Evolutionary conservation across 1,140 invertebrate species (phyloP).

Genomic region (Bombus pyrosoma): DNA sequence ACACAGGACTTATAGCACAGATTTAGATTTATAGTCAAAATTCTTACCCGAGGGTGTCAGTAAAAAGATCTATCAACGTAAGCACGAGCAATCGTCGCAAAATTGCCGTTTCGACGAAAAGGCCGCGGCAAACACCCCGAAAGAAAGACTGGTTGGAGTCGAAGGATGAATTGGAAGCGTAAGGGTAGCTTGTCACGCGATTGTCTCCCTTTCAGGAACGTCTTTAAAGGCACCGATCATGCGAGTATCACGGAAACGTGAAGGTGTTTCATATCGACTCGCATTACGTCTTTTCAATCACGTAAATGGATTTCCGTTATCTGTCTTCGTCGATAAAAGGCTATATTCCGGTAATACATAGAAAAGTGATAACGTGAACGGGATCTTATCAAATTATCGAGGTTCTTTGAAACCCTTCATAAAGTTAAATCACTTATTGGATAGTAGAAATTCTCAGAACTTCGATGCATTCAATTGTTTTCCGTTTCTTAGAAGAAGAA

Average conservation of each 20-base stretch:
- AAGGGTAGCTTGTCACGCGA: constrained; percentile 64
- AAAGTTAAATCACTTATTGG: background rate
- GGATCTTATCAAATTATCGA: background rate
- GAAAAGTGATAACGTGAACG: too few relatives aligned
- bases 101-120: background rate
- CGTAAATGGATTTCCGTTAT: constrained; percentile 23
- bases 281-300: constrained; percentile 27
- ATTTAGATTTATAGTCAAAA: too few relatives aligned
- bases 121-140: background rate
- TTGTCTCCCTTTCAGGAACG: constrained; percentile 53
- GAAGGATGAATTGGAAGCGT: constrained; percentile 17
- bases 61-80: background rate
- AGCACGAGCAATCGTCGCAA: background rate
- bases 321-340: constrained; percentile 31
- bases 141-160: background rate
- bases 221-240: constrained; percentile 63
- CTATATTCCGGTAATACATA: background rate
- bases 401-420: background rate
- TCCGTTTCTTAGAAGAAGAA: too few relatives aligned
- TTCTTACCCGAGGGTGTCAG: background rate
- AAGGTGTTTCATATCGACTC: background rate
- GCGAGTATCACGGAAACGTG: constrained; percentile 50
- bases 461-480: too few relatives aligned
- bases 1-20: too few relatives aligned
- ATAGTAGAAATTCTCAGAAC: background rate